These are phyloP conservation scores for Cotesia glomerata DNA, from an alignment of 1,140 invertebrate species.

Conservation along the genomic window DNA sequence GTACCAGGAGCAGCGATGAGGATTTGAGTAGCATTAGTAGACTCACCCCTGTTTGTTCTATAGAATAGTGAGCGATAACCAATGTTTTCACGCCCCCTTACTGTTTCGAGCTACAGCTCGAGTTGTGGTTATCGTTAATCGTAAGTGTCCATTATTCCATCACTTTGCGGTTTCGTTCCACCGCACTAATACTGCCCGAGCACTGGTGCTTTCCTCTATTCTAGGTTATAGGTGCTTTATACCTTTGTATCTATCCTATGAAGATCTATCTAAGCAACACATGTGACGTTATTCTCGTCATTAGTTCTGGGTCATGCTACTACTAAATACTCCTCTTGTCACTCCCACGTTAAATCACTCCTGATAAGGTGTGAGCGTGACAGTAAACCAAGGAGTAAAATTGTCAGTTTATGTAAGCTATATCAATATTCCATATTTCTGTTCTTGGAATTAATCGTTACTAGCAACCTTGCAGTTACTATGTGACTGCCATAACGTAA, in stretches of 20 bases:
- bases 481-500: too few relatives aligned
- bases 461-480: too few relatives aligned
- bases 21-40: too few relatives aligned
- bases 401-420: too few relatives aligned
- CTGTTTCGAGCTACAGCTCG: not conserved
- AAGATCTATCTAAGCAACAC: not conserved
- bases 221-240: not conserved
- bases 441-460: too few relatives aligned
- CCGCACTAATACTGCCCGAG: not conserved
- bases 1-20: too few relatives aligned
- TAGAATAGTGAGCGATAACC: not conserved
- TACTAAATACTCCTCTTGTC: not conserved
- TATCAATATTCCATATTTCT: too few relatives aligned
- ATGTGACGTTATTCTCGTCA: not conserved
- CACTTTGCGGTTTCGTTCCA: not conserved
- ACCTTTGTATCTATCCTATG: not conserved
- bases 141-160: slow-evolving; percentile 24
- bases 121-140: not conserved
- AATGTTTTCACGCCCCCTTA: not conserved
- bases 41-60: too few relatives aligned
- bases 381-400: too few relatives aligned
- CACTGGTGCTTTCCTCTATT: not conserved
- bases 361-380: too few relatives aligned
- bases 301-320: slow-evolving; percentile 3
- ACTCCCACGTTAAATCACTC: not conserved